Percentiles rank a stretch among this genome's conserved stretches.
Evolutionary conservation across 2,797 vertebrate species (phyloP).

Genomic region (Knipowitschia caucasica): DNA sequence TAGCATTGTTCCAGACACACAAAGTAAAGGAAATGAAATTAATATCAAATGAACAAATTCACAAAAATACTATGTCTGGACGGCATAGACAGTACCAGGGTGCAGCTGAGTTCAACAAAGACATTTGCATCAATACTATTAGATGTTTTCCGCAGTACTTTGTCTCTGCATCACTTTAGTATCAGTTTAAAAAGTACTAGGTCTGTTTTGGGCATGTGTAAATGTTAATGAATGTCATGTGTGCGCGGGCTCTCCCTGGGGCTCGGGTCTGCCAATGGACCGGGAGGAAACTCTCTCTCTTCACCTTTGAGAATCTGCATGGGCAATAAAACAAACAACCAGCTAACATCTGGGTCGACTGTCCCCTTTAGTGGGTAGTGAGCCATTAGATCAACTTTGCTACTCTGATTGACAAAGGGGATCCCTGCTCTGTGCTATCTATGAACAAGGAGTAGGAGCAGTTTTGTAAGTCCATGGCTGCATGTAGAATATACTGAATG

Average conservation of each 20-base stretch:
- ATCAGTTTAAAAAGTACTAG: conserved; percentile 42
- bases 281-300: conserved; percentile 56
- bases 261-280: conserved; percentile 64
- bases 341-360: conserved; percentile 16
- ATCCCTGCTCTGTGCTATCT: conserved; percentile 4
- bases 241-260: conserved; percentile 54
- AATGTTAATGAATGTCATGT: conserved; percentile 41
- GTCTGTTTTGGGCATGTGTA: conserved; percentile 10
- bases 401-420: not conserved
- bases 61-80: conserved; percentile 59
- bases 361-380: not conserved
- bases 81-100: conserved; percentile 64
- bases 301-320: conserved; percentile 47
- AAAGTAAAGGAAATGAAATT: conserved; percentile 52
- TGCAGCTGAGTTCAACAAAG: conserved; percentile 65
- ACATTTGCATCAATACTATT: conserved; percentile 63
- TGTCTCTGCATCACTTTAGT: conserved; percentile 45
- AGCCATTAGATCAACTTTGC: conserved; percentile 6
- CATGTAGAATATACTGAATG: conserved; percentile 29
- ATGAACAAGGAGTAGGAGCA: too few species aligned
- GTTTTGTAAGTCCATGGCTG: conserved; percentile 25
- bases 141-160: conserved; percentile 59
- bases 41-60: conserved; percentile 61
- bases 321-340: conserved; percentile 18
- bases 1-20: conserved; percentile 65